Conservation (phyloP, 1,140 invertebrate species). For the Lordiphosa stackelbergi region DNA sequence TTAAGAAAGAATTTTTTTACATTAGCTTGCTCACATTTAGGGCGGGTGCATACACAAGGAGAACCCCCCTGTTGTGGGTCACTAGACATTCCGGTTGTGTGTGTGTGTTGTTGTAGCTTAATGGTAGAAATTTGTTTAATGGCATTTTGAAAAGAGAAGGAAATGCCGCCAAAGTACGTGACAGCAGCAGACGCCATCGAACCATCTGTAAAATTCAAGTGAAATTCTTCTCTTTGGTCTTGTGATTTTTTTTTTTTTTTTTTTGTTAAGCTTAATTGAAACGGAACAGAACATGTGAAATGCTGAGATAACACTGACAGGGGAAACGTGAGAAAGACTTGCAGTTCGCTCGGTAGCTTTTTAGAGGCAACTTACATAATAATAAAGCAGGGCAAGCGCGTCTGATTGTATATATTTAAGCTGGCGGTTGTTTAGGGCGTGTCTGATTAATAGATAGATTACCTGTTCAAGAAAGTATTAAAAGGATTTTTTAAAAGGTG, state of each 20-base stretch:
- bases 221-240: conserved; percentile 60
- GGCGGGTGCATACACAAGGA: conserved; percentile 34
- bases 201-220: conserved; percentile 69
- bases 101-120: conserved; percentile 36
- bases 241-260: conserved; percentile 22
- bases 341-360: too few species aligned
- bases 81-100: conserved; percentile 31
- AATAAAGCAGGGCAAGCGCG: too few species aligned
- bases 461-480: too few species aligned
- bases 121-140: conserved; percentile 33
- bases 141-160: conserved; percentile 48
- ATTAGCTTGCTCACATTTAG: conserved; percentile 60
- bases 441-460: too few species aligned
- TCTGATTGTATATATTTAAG: too few species aligned
- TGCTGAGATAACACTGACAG: too few species aligned
- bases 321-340: too few species aligned
- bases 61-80: conserved; percentile 15
- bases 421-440: too few species aligned
- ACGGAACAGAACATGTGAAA: too few species aligned
- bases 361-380: too few species aligned
- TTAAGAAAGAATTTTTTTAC: conserved; percentile 51
- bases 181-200: conserved; percentile 65
- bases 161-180: conserved; percentile 56
- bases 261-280: too few species aligned
- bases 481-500: too few species aligned